Conservation (phyloP, 2,888 invertebrate genomes). For the Hyposoter didymator region DNA sequence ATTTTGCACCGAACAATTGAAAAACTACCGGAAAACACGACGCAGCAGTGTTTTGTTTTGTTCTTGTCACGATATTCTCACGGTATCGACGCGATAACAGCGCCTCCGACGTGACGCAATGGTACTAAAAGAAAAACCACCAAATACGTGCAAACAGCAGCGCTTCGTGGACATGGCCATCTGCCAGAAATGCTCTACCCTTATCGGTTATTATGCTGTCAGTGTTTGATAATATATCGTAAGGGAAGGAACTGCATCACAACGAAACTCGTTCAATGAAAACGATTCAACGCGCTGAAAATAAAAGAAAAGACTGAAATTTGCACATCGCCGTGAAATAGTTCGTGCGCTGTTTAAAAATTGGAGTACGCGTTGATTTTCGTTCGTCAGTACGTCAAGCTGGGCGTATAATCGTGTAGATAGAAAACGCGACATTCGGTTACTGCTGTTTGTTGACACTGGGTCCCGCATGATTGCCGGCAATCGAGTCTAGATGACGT, state of each 20-base stretch:
- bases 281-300: neutral
- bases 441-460: neutral
- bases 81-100: too few relatives aligned
- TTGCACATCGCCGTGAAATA: neutral
- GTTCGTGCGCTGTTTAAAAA: neutral
- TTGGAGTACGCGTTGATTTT: neutral
- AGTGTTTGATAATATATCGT: slow-evolving; percentile 1
- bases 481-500: slow-evolving; percentile 66
- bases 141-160: too few relatives aligned
- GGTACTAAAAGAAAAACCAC: too few relatives aligned
- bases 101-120: too few relatives aligned
- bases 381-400: neutral
- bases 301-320: neutral
- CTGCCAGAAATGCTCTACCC: neutral
- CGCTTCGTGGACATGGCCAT: neutral
- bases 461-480: neutral
- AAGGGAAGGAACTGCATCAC: neutral
- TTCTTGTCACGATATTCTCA: neutral
- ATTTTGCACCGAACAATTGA: neutral
- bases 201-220: neutral
- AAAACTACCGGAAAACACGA: neutral
- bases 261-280: neutral
- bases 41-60: neutral
- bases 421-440: neutral
- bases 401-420: neutral